phyloP scores from a whole-genome alignment of 2,797 vertebrate genomes.

The Melopsittacus undulatus region DNA sequence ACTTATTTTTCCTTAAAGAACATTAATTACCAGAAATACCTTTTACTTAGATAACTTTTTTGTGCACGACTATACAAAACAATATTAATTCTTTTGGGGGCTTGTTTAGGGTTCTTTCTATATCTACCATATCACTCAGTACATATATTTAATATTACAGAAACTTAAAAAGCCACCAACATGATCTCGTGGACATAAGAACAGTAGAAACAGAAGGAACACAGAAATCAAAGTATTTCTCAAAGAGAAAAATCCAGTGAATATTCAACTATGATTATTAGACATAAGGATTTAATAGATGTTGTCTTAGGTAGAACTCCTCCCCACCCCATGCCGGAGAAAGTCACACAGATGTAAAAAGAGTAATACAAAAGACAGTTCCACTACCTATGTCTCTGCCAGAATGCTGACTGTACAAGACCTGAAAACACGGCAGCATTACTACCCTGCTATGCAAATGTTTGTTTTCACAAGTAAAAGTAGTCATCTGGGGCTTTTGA shows the following conservation, averaged over 20 bases:
- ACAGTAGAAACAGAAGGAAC: background rate
- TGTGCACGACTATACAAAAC: background rate
- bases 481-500: background rate
- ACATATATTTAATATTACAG: background rate
- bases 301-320: background rate
- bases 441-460: background rate
- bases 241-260: background rate
- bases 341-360: background rate
- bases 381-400: background rate
- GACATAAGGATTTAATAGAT: background rate
- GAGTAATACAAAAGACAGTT: background rate
- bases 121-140: background rate
- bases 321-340: background rate
- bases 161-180: background rate
- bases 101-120: rapidly evolving
- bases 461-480: background rate
- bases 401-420: background rate
- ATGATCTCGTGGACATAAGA: background rate
- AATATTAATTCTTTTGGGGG: rapidly evolving
- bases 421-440: background rate
- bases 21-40: background rate
- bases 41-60: background rate
- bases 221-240: background rate
- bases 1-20: background rate
- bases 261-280: background rate